A percentile compares a stretch with the other conserved stretches of the same genome.
These are phyloP conservation scores for Saccopteryx leptura DNA, from an alignment of 2,113 vertebrate species.

Conservation along the genomic window DNA sequence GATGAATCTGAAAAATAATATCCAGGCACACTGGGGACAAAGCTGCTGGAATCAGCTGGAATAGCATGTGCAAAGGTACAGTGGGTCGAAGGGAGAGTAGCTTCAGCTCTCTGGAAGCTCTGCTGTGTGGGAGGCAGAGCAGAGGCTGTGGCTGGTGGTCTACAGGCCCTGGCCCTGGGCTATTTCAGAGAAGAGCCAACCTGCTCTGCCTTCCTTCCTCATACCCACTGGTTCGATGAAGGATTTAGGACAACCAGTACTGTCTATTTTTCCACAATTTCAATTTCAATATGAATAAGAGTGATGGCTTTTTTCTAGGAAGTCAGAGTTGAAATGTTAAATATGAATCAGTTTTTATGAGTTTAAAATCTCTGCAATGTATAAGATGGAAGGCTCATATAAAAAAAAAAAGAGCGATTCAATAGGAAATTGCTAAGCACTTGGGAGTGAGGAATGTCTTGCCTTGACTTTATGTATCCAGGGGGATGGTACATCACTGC, in stretches of 20 bases:
- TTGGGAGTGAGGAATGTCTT: neutral
- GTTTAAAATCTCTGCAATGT: neutral
- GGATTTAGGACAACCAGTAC: neutral
- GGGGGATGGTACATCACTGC: neutral
- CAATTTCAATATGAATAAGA: neutral
- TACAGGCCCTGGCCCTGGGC: neutral
- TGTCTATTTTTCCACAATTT: neutral
- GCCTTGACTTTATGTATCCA: neutral
- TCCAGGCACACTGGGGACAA: neutral
- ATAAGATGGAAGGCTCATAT: neutral
- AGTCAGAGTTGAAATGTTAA: neutral
- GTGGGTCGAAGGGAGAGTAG: neutral
- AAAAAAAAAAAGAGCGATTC: conserved; percentile 7
- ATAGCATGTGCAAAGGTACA: neutral
- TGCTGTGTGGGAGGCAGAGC: neutral
- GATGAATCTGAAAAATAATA: neutral
- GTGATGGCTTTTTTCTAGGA: neutral
- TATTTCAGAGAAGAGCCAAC: neutral
- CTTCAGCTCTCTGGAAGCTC: neutral
- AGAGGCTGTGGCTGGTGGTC: neutral
- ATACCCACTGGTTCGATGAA: neutral
- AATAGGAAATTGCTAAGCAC: neutral
- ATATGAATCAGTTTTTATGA: neutral
- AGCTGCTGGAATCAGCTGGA: neutral
- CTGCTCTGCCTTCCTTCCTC: neutral